Conservation (phyloP, 1,140 invertebrate genomes). For the Heliothis virescens region DNA sequence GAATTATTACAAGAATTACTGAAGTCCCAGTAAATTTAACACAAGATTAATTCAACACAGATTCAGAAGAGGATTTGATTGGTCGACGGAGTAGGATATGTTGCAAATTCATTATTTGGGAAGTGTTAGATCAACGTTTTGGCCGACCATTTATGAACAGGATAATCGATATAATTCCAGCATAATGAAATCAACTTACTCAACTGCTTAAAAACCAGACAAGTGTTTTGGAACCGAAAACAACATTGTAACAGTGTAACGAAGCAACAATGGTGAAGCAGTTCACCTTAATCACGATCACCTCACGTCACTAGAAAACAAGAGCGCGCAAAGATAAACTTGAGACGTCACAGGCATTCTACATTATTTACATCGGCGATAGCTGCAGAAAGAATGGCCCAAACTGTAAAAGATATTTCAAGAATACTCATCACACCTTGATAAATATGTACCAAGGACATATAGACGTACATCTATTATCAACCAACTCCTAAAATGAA, state of each 20-base stretch:
- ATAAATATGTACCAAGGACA: conserved; percentile 3
- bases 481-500: conserved; percentile 4
- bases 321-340: not conserved
- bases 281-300: conserved; percentile 3
- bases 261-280: conserved; percentile 4
- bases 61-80: conserved; percentile 1
- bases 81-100: conserved; percentile 4
- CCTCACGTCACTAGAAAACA: conserved; percentile 1
- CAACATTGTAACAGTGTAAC: conserved; percentile 11
- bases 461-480: conserved; percentile 5
- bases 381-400: conserved; percentile 1
- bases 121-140: conserved; percentile 2
- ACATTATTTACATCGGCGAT: not conserved
- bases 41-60: conserved; percentile 1
- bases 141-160: not conserved
- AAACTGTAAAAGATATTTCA: not conserved
- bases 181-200: not conserved
- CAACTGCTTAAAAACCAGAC: not conserved
- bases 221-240: not conserved
- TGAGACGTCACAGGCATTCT: not conserved
- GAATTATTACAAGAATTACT: conserved; percentile 6
- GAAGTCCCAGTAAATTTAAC: not conserved
- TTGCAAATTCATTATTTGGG: conserved; percentile 9
- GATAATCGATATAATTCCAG: not conserved
- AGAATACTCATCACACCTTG: not conserved